Base-by-base conservation (phyloP, 2,888 invertebrate species). In the Hirtodrosophila cameraria region DNA sequence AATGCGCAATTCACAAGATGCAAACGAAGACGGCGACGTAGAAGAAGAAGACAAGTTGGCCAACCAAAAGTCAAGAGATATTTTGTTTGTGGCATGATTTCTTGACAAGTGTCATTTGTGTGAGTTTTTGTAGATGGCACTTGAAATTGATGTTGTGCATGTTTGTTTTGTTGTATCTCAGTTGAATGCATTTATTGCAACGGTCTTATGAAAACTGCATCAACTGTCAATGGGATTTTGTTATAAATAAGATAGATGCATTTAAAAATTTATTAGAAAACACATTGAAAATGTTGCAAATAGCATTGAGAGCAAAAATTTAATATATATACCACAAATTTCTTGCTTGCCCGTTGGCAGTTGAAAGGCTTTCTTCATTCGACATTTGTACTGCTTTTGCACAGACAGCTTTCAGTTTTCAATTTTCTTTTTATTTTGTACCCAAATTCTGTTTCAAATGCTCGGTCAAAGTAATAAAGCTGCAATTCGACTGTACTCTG, bases 221-320 rank as follows among this genome's bases (percentile, higher is more conserved):
- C 59, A 61, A 61, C 62, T 60, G 72, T 62, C 83, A 77, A 79
- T 77, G 46, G 57, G 70, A 82, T 75, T 78, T 62, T 4, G 9
- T 23, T 16, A 45, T 55, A 58, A 81, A 82, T 75, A 62, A 60
- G 36, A 49, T 16, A 48, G 6, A 30, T 8, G 7, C 15, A 23
- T 38, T 53, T 35, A 12, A 39, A 30, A 49, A 35, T 41, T 3
- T 8, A 31, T 11, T 9, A 11, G 9, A 11, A 33, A 39, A 13
- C 27, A 15, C 28, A 41, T 35, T 27, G 48, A 38, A n/a, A n/a
- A 45, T 18, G 31, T 20, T 7, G 28, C 15, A 48, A 53, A 41
- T 49, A 28, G 28, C 45, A 58, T 58, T 67, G 39, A 16, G 6
- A 46, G n/a, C n/a, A n/a, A 42, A 43, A 50, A 55, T 71, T 53